A percentile compares a stretch with the other conserved stretches of the same genome.
These are phyloP conservation scores for Aldabrachelys gigantea DNA, from an alignment of 2,113 vertebrate species.

Conservation along the genomic window DNA sequence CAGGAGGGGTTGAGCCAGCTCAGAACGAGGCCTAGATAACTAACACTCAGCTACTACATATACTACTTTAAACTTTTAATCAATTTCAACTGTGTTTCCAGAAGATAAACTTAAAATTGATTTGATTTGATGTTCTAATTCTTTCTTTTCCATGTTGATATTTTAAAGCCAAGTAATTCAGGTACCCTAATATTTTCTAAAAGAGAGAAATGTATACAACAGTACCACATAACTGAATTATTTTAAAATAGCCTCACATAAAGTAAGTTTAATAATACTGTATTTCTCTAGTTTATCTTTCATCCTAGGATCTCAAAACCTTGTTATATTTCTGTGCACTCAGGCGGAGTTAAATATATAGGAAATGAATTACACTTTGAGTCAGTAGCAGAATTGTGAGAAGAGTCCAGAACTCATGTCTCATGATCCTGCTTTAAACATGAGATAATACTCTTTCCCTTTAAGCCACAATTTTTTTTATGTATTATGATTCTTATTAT, in stretches of 20 bases:
- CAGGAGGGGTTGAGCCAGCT: background rate
- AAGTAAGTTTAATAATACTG: constrained; percentile 27
- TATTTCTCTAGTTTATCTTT: background rate
- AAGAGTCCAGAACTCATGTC: background rate
- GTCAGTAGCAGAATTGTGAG: background rate
- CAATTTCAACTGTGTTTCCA: background rate
- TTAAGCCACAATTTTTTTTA: background rate
- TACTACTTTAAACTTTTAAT: background rate
- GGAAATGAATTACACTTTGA: background rate
- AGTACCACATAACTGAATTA: background rate
- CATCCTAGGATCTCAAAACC: constrained; percentile 40
- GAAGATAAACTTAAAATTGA: constrained; percentile 23
- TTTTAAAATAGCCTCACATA: constrained; percentile 29
- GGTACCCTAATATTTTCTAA: background rate
- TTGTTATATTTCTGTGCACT: constrained; percentile 14
- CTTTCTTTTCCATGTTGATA: background rate
- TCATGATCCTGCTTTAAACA: background rate
- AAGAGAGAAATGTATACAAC: background rate
- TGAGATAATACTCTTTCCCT: background rate
- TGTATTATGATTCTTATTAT: background rate
- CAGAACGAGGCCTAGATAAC: background rate
- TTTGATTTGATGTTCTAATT: background rate
- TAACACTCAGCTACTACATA: background rate
- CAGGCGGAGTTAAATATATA: background rate
- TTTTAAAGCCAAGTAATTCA: constrained; percentile 31